Percentiles rank a stretch among this genome's conserved stretches.
These are phyloP conservation scores for Chloroclystis v-ata DNA, from an alignment of 2,888 invertebrate species.

Conservation along the genomic window DNA sequence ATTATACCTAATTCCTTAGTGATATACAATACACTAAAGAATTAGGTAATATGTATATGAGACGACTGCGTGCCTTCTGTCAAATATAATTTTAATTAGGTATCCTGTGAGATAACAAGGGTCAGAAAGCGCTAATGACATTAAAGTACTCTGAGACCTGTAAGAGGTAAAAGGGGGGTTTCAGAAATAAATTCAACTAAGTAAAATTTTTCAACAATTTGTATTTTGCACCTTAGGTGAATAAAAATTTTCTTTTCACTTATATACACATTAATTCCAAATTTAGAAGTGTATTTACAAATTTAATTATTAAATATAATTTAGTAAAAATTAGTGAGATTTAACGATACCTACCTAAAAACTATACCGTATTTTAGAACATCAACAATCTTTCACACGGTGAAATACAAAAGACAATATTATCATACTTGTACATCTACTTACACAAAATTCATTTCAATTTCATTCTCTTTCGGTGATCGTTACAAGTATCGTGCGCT, in stretches of 20 bases:
- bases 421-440: conserved; percentile 38
- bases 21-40: too few species aligned
- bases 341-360: conserved; percentile 74
- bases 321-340: conserved; percentile 79
- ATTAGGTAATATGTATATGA: too few species aligned
- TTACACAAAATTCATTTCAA: conserved; percentile 61
- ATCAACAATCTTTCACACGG: conserved; percentile 75
- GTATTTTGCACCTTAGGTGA: conserved; percentile 77
- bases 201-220: conserved; percentile 74
- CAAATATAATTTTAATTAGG: too few species aligned
- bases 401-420: conserved; percentile 64
- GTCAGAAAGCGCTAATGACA: too few species aligned
- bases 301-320: conserved; percentile 79
- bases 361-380: conserved; percentile 68
- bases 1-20: too few species aligned
- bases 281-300: conserved; percentile 79
- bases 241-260: conserved; percentile 71
- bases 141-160: too few species aligned
- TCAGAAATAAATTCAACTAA: conserved; percentile 18
- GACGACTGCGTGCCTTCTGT: too few species aligned
- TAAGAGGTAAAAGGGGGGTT: neutral
- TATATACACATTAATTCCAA: conserved; percentile 78
- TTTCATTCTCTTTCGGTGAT: conserved; percentile 55
- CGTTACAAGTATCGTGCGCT: conserved; percentile 43
- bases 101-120: too few species aligned